These are phyloP conservation scores for Isotomurus palustris DNA, from an alignment of 2,888 invertebrate species.

Conservation along the genomic window DNA sequence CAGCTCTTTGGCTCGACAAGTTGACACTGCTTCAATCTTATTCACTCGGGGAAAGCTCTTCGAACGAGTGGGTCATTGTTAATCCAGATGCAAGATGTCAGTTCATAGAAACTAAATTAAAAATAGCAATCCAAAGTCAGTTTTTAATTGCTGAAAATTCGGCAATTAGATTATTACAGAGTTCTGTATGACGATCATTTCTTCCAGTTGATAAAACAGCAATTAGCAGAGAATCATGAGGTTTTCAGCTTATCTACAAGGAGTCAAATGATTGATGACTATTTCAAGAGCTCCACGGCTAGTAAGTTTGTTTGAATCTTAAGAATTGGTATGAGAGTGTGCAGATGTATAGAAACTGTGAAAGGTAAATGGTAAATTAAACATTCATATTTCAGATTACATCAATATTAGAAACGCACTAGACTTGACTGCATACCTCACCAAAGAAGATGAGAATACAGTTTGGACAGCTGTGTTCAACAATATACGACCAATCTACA, in stretches of 20 bases:
- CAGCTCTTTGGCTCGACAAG: constrained; percentile 16
- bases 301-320: background rate
- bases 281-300: constrained; percentile 12
- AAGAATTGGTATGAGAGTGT: too few relatives aligned
- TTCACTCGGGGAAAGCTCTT: background rate
- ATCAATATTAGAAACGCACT: constrained; percentile 12
- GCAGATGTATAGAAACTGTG: too few relatives aligned
- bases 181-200: constrained; percentile 27
- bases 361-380: too few relatives aligned
- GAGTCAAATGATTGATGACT: constrained; percentile 27
- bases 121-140: background rate
- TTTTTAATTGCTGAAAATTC: background rate
- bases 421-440: constrained; percentile 15
- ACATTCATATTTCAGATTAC: constrained; percentile 14
- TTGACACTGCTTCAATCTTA: background rate
- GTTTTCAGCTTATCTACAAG: constrained; percentile 12
- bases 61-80: constrained; percentile 23
- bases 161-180: constrained; percentile 24
- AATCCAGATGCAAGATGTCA: constrained; percentile 37
- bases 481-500: constrained; percentile 3
- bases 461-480: constrained; percentile 25
- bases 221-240: constrained; percentile 13
- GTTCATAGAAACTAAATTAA: background rate
- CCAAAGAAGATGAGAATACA: constrained; percentile 16
- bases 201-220: constrained; percentile 4